These are phyloP conservation scores for Brachionus plicatilis DNA, from an alignment of 1,140 invertebrate species.

Conservation along the genomic window DNA sequence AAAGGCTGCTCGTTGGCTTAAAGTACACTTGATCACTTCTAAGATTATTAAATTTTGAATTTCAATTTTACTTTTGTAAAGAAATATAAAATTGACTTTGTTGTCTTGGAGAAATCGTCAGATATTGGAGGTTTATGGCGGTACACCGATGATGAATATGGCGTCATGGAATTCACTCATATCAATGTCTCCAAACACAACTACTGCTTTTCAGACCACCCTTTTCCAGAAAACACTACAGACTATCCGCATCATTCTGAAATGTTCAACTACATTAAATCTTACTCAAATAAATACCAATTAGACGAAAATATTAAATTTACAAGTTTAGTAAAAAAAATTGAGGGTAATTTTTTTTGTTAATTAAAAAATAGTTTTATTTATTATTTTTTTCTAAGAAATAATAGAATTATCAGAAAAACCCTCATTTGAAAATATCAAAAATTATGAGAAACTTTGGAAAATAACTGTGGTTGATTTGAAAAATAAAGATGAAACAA, in stretches of 20 bases:
- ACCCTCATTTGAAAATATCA: slow-evolving; percentile 42
- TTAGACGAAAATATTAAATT: slow-evolving; percentile 46
- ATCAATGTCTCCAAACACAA: slow-evolving; percentile 55
- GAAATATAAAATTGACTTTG: slow-evolving; percentile 47
- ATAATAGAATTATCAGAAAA: slow-evolving; percentile 44
- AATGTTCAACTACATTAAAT: slow-evolving; percentile 49
- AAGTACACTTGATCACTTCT: background rate
- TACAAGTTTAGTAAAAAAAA: slow-evolving; percentile 43
- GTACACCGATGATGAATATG: slow-evolving; percentile 51
- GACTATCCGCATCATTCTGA: slow-evolving; percentile 51
- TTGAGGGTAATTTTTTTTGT: slow-evolving; percentile 46
- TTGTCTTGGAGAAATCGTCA: slow-evolving; percentile 46
- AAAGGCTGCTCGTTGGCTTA: slow-evolving; percentile 27
- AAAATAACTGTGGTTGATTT: slow-evolving; percentile 40
- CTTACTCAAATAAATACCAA: slow-evolving; percentile 47
- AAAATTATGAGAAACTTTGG: slow-evolving; percentile 44
- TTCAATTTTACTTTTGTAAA: slow-evolving; percentile 42
- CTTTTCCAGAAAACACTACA: slow-evolving; percentile 47
- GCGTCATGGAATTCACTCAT: slow-evolving; percentile 54
- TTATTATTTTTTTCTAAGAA: background rate
- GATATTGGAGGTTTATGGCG: slow-evolving; percentile 53
- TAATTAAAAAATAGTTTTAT: background rate
- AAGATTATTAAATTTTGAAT: background rate
- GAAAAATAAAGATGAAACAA: slow-evolving; percentile 41
- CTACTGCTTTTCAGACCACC: slow-evolving; percentile 53